phyloP scores from a whole-genome alignment of 2,797 vertebrate species.

The Ctenosaura bakeri region DNA sequence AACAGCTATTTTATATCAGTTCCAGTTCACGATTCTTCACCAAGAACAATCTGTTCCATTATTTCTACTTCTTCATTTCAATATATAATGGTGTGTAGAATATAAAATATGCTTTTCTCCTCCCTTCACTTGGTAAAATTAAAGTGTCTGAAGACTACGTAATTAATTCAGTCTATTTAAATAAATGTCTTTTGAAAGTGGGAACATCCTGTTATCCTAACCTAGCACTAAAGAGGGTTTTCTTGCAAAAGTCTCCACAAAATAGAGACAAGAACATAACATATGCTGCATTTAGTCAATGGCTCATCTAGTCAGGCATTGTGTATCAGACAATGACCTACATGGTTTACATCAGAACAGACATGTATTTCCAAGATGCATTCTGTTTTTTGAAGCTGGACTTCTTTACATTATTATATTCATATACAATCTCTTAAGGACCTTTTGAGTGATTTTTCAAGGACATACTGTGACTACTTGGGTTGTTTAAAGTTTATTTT shows the following conservation, averaged over 20 bases:
- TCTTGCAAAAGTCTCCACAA: conserved; percentile 50
- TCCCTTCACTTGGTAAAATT: conserved; percentile 46
- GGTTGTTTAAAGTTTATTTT: not conserved
- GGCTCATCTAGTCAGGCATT: not conserved
- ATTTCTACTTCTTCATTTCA: conserved; percentile 38
- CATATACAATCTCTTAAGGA: not conserved
- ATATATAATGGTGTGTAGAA: conserved; percentile 48
- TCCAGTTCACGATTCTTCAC: conserved; percentile 42
- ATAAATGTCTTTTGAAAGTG: conserved; percentile 50
- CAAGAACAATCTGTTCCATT: conserved; percentile 29
- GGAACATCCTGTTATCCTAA: conserved; percentile 21
- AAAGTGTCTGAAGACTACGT: conserved; percentile 24
- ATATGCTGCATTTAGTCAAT: conserved; percentile 20
- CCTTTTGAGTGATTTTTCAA: not conserved
- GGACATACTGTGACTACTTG: not conserved
- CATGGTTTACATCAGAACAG: not conserved
- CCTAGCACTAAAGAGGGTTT: conserved; percentile 36
- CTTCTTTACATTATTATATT: not conserved
- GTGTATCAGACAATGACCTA: not conserved
- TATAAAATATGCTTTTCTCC: not conserved
- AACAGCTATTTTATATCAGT: conserved; percentile 21
- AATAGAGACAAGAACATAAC: conserved; percentile 16
- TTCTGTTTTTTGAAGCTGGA: not conserved
- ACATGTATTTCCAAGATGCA: not conserved
- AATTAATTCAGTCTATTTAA: conserved; percentile 49